Conservation (phyloP, 2,113 vertebrate genomes). For the Fulica atra region DNA sequence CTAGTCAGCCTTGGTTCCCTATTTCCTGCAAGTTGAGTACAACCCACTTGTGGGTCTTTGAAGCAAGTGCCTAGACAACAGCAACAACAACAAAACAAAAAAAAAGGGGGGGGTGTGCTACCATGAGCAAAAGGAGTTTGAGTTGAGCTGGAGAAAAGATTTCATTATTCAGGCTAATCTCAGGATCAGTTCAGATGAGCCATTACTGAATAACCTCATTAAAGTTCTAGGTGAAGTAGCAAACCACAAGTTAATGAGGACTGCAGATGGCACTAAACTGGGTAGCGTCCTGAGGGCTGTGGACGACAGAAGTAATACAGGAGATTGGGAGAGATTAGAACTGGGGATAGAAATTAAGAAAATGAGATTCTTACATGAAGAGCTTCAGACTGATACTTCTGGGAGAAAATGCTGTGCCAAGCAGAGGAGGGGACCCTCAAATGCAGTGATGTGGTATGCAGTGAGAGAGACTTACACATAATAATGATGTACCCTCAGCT, state of each 20-base stretch:
- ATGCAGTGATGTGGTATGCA: not conserved
- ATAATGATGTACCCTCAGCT: not conserved
- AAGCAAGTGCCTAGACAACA: not conserved
- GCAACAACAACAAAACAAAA: not conserved
- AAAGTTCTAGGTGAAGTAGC: constrained; percentile 38
- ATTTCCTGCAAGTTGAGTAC: not conserved
- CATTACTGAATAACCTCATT: constrained; percentile 43
- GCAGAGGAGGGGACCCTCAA: not conserved
- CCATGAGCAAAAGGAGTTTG: not conserved
- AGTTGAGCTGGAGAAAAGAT: not conserved
- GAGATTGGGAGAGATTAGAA: constrained; percentile 59
- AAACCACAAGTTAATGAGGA: constrained; percentile 51
- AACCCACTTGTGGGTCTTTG: not conserved
- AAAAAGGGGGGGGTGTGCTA: not conserved
- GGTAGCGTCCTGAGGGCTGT: constrained; percentile 1
- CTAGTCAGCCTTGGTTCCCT: not conserved
- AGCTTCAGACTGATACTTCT: not conserved
- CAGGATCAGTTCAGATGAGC: constrained; percentile 27
- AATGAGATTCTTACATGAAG: constrained; percentile 34
- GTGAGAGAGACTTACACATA: not conserved
- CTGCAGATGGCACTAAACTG: constrained; percentile 35
- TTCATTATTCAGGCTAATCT: constrained; percentile 43
- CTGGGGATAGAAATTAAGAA: constrained; percentile 40
- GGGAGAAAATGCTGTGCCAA: not conserved
- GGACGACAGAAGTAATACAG: constrained; percentile 36